phyloP scores from a whole-genome alignment of 2,113 vertebrate genomes.

The Rhegmatorhina hoffmannsi region DNA sequence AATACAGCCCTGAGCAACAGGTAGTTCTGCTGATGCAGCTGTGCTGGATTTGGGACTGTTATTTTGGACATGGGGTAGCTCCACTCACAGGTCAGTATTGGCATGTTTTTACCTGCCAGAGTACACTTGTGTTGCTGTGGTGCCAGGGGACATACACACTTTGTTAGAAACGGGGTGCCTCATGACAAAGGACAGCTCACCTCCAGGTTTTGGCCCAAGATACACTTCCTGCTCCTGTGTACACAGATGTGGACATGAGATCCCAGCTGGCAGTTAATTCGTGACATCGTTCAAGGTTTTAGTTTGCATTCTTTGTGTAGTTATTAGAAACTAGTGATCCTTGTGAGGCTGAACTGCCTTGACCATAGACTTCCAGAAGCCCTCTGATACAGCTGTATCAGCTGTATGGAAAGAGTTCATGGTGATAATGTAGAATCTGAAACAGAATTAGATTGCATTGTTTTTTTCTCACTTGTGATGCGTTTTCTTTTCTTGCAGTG shows the following conservation, averaged over 20 bases:
- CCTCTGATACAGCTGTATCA: not conserved
- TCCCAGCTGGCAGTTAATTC: not conserved
- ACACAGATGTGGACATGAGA: not conserved
- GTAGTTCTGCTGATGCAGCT: not conserved
- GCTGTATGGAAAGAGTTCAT: not conserved
- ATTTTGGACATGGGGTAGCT: not conserved
- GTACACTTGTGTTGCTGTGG: not conserved
- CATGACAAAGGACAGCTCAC: not conserved
- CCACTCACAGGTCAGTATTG: not conserved
- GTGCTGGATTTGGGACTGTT: not conserved
- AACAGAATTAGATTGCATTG: not conserved
- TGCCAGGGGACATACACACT: not conserved
- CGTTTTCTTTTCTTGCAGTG: constrained; percentile 76
- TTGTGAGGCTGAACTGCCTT: not conserved
- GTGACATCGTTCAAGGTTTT: not conserved
- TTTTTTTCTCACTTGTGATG: constrained; percentile 10
- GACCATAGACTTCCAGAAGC: not conserved
- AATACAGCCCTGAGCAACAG: not conserved
- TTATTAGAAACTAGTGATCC: not conserved
- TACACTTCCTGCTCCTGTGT: not conserved
- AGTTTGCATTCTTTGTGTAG: not conserved
- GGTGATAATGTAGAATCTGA: not conserved
- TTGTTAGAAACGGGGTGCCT: not conserved
- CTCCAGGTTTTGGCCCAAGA: not conserved
- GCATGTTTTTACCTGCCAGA: not conserved